Base-by-base conservation (phyloP, 1,140 invertebrate genomes). In the Parapsyche elsis region DNA sequence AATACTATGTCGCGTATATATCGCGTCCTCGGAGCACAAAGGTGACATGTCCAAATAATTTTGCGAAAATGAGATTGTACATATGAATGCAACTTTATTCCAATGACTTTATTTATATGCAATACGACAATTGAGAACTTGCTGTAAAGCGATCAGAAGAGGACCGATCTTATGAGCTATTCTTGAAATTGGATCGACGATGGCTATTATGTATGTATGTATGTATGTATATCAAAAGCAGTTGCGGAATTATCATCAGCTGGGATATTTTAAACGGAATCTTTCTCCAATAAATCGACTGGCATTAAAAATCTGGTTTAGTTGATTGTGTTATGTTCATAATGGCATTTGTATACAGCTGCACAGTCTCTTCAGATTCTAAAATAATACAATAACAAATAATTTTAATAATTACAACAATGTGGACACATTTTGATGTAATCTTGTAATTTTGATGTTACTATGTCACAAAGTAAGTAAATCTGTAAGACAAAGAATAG, bases 161-260 rank as follows among this genome's bases (percentile, higher is more conserved):
- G 96, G 93, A 0, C 95, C 93, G n/a, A 99, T 85, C 87, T 99
- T 98, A 88, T 99, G 98, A 1, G 97, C 98, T 0, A 94, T 94
- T 24, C 91, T 88, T 0, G 96, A 97, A 1, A 97, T 94, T 14
- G 97, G 97, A 90, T 99, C 97, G 12, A 98, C 89, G 24, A 99
- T 94, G 0, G 93, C 96, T 9, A 93, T 91, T 5, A 99, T n/a
- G n/a, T n/a, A n/a, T n/a, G n/a, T n/a, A n/a, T n/a, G n/a, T n/a
- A n/a, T n/a, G n/a, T n/a, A n/a, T n/a, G n/a, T n/a, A n/a, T 90
- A 87, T 96, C 92, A 84, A 97, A 94, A 7, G 94, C 91, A 0
- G 86, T 87, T 7, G 88, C 71, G 38, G 94, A 88, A 1, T 90
- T 84, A 80, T 93, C 88, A 9, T 87, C 80, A 0, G 96, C 92